Percentiles rank a stretch among this genome's conserved stretches.
These are phyloP conservation scores for Apocheima hispidaria DNA, from an alignment of 2,888 invertebrate genomes.

Conservation along the genomic window DNA sequence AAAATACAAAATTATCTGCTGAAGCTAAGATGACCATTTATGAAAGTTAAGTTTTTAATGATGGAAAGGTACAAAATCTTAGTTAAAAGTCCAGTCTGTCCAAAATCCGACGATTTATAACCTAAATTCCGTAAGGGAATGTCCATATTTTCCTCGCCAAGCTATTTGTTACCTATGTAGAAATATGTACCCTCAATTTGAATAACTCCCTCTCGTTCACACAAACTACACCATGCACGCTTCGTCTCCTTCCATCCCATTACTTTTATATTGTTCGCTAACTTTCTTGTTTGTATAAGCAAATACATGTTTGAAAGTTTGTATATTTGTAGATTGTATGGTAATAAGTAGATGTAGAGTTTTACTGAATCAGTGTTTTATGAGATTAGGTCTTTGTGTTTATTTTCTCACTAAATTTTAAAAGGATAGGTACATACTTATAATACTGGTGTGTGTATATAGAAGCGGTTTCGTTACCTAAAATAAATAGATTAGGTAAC, in stretches of 20 bases:
- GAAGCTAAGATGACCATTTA: no score
- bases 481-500: not conserved
- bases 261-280: constrained; percentile 87
- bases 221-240: constrained; percentile 49
- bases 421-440: not conserved
- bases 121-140: constrained; percentile 56
- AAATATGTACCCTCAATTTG: constrained; percentile 86
- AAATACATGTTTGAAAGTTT: constrained; percentile 86
- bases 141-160: constrained; percentile 79
- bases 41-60: no score
- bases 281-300: constrained; percentile 87
- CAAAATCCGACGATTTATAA: constrained; percentile 35
- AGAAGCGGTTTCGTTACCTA: not conserved
- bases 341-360: constrained; percentile 68
- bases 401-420: not conserved
- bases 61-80: not conserved
- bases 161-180: constrained; percentile 86
- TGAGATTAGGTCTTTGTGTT: constrained; percentile 39
- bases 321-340: constrained; percentile 83
- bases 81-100: constrained; percentile 3
- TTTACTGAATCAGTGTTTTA: constrained; percentile 55
- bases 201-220: constrained; percentile 77
- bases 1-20: no score
- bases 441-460: not conserved
- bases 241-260: constrained; percentile 79